Percentiles rank a stretch among this genome's conserved stretches.
Evolutionary conservation across 2,888 invertebrate genomes (phyloP).

Genomic region (Phlogophora meticulosa): DNA sequence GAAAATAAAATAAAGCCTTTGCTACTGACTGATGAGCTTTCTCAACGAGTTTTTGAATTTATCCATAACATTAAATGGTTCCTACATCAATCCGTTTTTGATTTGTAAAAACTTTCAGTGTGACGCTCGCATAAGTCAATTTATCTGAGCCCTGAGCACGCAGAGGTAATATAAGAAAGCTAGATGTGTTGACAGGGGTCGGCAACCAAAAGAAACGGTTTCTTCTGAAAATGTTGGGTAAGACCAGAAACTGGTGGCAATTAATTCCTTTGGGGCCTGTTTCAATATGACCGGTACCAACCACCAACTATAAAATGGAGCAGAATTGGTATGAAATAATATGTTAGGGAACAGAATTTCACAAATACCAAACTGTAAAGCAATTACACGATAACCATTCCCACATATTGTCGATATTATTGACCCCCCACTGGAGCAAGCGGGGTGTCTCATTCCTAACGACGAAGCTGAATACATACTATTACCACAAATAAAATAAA

Average conservation of each 20-base stretch:
- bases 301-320: not conserved
- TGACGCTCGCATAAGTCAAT: constrained; percentile 16
- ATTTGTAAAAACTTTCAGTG: no score
- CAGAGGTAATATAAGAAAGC: not conserved
- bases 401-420: not conserved
- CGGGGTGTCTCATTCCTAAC: not conserved
- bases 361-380: not conserved
- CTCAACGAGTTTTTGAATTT: no score
- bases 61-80: no score
- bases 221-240: not conserved
- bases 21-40: no score
- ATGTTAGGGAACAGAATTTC: not conserved
- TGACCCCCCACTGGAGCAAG: no score
- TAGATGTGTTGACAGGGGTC: not conserved
- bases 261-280: not conserved
- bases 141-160: not conserved
- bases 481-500: constrained; percentile 14
- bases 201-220: not conserved
- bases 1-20: no score
- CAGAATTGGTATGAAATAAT: no score
- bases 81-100: no score
- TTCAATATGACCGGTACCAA: not conserved
- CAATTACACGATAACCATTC: not conserved
- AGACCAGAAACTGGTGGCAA: not conserved
- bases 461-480: constrained; percentile 1